phyloP scores from a whole-genome alignment of 2,113 vertebrate genomes.

The Emberiza fucata region DNA sequence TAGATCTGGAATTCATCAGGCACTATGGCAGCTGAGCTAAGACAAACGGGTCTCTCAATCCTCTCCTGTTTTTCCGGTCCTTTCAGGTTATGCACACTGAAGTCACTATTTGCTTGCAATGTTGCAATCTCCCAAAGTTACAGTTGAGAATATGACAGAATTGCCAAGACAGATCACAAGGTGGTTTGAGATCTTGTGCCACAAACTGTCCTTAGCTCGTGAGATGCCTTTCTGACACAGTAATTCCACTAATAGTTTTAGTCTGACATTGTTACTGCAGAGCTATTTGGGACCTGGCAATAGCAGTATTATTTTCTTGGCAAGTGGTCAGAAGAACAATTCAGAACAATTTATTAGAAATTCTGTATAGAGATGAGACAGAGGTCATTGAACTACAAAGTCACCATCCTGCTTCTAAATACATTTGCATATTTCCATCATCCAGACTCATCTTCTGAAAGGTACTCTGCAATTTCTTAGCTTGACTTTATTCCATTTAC shows the following conservation, averaged over 20 bases:
- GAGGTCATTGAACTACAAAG: neutral
- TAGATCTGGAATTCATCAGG: neutral
- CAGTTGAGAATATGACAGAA: neutral
- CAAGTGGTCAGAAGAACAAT: conserved; percentile 9
- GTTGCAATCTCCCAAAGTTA: neutral
- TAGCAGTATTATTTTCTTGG: neutral
- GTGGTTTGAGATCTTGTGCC: neutral
- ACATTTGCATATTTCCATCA: neutral
- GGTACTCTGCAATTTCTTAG: neutral
- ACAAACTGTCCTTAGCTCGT: neutral
- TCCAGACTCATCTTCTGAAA: neutral
- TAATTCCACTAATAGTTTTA: conserved; percentile 13
- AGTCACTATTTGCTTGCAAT: neutral
- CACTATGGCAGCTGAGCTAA: neutral
- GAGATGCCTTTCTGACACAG: neutral
- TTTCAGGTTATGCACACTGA: neutral
- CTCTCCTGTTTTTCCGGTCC: neutral
- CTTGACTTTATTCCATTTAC: neutral
- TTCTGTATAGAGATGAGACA: neutral
- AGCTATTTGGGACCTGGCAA: neutral
- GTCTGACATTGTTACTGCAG: neutral
- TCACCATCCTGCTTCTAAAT: neutral
- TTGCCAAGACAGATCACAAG: neutral
- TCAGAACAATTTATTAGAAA: neutral
- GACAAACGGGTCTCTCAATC: neutral